A percentile compares a stretch with the other conserved stretches of the same genome.
These are phyloP conservation scores for Neopipo cinnamomea DNA, from an alignment of 2,113 vertebrate genomes.

Conservation along the genomic window DNA sequence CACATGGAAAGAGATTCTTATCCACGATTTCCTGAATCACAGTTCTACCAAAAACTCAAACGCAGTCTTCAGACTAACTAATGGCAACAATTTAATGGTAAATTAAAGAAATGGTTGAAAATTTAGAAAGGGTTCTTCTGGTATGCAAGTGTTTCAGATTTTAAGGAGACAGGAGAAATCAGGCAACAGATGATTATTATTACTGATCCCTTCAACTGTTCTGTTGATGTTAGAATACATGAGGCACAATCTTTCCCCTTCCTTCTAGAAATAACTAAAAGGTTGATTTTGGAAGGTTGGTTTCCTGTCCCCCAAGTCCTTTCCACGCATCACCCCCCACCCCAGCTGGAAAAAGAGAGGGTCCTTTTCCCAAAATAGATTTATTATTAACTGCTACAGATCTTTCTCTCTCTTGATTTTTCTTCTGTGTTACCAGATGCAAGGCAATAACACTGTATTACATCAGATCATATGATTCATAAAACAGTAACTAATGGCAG, in stretches of 20 bases:
- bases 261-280: not conserved
- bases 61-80: constrained; percentile 66
- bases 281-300: too few relatives aligned
- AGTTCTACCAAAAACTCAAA: constrained; percentile 81
- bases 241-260: not conserved
- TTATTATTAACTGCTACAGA: not conserved
- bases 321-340: not conserved
- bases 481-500: not conserved
- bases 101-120: not conserved
- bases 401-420: not conserved
- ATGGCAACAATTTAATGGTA: not conserved
- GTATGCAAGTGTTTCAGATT: not conserved
- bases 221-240: not conserved
- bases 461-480: not conserved
- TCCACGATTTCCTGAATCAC: constrained; percentile 80
- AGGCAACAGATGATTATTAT: not conserved
- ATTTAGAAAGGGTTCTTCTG: not conserved
- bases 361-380: not conserved
- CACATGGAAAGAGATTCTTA: constrained; percentile 89
- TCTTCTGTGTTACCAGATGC: not conserved
- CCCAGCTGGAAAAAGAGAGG: not conserved
- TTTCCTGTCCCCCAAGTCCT: not conserved
- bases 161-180: not conserved
- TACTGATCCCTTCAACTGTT: not conserved
- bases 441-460: not conserved